A percentile compares a stretch with the other conserved stretches of the same genome.
Conservation (phyloP, 2,888 invertebrate genomes). For the Abrostola tripartita region DNA sequence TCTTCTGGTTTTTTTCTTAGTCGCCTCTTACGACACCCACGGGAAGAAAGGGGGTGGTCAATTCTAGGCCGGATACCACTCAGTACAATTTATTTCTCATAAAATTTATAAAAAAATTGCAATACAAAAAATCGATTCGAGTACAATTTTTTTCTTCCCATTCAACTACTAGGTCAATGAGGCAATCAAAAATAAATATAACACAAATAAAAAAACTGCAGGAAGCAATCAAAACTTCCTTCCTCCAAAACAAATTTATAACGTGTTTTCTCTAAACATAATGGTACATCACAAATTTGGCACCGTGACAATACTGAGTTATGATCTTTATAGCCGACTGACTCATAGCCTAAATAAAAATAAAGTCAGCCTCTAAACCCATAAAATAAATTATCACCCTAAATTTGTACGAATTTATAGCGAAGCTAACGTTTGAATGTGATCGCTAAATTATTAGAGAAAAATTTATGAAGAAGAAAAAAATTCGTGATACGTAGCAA, state of each 20-base stretch:
- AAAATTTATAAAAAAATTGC: no score
- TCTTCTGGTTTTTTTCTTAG: no score
- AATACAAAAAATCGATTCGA: background rate
- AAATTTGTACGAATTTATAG: conserved; percentile 57
- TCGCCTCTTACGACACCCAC: no score
- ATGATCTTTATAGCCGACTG: conserved; percentile 51
- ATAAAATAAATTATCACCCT: conserved; percentile 59
- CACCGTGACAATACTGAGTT: conserved; percentile 53
- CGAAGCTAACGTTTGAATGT: conserved; percentile 52
- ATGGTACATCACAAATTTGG: conserved; percentile 54
- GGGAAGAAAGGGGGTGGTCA: no score
- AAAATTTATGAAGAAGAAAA: conserved; percentile 47
- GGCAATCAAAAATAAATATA: conserved; percentile 26
- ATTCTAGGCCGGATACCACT: no score
- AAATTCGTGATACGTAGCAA: conserved; percentile 41
- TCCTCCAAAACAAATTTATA: conserved; percentile 52
- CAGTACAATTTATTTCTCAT: no score
- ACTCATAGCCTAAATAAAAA: conserved; percentile 44
- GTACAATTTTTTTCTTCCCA: background rate
- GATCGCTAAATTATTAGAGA: conserved; percentile 59
- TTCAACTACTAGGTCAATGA: conserved; percentile 14
- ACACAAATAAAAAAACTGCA: conserved; percentile 44
- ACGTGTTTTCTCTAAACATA: conserved; percentile 58
- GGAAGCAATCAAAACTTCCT: conserved; percentile 58
- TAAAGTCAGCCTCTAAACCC: conserved; percentile 47